A percentile compares a stretch with the other conserved stretches of the same genome.
Conservation (phyloP, 1,140 invertebrate species). For the Periplaneta americana region DNA sequence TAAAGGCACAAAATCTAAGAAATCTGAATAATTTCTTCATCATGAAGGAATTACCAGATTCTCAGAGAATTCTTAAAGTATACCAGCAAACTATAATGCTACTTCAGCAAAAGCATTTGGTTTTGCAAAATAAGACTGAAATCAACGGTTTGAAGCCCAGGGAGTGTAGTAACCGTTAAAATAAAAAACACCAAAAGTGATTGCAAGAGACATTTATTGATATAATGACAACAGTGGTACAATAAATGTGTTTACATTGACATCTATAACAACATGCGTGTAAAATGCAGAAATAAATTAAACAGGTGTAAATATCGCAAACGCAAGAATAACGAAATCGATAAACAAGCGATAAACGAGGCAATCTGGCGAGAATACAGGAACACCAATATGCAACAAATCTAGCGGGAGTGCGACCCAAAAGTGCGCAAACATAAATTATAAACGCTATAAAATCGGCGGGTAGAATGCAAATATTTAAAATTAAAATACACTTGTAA, state of each 20-base stretch:
- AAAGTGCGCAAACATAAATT: background rate
- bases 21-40: too few relatives aligned
- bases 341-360: background rate
- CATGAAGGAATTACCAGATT: too few relatives aligned
- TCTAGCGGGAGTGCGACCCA: background rate
- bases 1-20: too few relatives aligned
- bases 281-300: background rate
- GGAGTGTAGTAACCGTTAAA: background rate
- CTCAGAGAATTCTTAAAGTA: too few relatives aligned
- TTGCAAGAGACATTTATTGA: background rate
- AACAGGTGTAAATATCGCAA: background rate
- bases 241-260: background rate
- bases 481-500: background rate
- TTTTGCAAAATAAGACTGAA: background rate
- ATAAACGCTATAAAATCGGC: background rate
- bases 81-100: background rate
- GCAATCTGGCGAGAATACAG: background rate
- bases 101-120: background rate
- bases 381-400: background rate
- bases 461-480: background rate
- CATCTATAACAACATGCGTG: background rate
- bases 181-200: background rate
- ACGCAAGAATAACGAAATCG: background rate
- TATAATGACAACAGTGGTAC: background rate
- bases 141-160: background rate